Base-by-base conservation (phyloP, 1,140 invertebrate genomes). In the Nylanderia fulva region DNA sequence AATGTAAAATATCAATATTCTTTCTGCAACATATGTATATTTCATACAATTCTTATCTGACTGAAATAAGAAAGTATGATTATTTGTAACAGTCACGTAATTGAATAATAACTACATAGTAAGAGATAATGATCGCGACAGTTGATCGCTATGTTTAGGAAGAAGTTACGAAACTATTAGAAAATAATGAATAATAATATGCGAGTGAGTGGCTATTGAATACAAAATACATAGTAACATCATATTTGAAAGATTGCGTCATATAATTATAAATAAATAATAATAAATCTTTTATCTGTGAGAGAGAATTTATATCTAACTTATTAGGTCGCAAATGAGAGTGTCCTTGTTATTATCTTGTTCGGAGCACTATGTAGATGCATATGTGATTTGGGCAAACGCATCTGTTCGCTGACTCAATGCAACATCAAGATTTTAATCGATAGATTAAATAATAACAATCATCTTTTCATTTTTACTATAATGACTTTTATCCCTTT, bases 181-280 rank as follows among this genome's bases (percentile, higher is more conserved):
- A 82, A 71, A 82, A 71, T 82, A 82, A 82, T 45, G 24, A 82
- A 11, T 71, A 71, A 80, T 71, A 33, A 80, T 69, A 71, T 58
- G 18, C 9, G 1, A 71, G 24, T 24, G 18, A 56, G 18, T 21
- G 21, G 18, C 24, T 18, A 72, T 80, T 48, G 2, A 71, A 71
- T 42, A 69, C 11, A 60, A 29, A 54, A 58, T 58, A 52, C 24
- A 36, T 29, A 0, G 39, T 66, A 79, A 64, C n/a, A 13, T 76
- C 58, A 45, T 33, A 45, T 63, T 15, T 24, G 39, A 76, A 63
- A 29, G 15, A 61, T 61, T 13, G 36, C 36, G 11, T 42, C 4
- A 42, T 33, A 48, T 33, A 64, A 77, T 52, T 77, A 64, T 36
- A 48, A 77, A 48, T 21, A 77, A n/a, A 33, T 48, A 77, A 64